These are phyloP conservation scores for Paramuricea clavata DNA, from an alignment of 92 coral and sea anemone species.

Conservation along the genomic window DNA sequence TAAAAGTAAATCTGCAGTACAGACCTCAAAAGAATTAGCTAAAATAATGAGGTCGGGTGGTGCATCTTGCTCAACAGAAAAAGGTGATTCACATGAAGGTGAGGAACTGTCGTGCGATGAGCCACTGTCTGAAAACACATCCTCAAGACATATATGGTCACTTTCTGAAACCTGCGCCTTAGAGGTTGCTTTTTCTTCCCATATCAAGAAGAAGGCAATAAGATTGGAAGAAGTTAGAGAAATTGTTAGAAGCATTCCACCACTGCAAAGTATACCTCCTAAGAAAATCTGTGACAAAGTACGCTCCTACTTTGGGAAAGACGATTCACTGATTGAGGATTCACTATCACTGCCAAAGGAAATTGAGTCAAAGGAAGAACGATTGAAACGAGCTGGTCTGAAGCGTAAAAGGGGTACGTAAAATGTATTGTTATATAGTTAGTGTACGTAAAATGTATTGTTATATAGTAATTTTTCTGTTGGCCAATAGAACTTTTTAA, in stretches of 20 bases:
- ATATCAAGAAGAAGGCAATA: not conserved
- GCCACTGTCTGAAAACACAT: not conserved
- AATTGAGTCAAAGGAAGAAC: not conserved
- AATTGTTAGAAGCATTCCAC: not conserved
- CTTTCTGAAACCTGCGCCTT: not conserved
- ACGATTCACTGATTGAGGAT: not conserved
- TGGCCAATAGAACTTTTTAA: no score
- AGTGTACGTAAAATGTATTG: no score
- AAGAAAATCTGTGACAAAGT: slow-evolving; percentile 44
- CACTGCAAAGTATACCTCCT: not conserved
- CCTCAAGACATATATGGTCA: not conserved
- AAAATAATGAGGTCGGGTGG: not conserved
- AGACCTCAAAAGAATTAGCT: not conserved
- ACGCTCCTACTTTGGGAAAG: slow-evolving; percentile 10
- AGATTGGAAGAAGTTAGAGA: not conserved
- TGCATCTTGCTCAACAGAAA: not conserved
- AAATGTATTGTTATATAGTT: no score
- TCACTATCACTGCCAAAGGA: not conserved
- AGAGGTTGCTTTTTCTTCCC: not conserved
- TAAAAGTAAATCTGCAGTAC: not conserved
- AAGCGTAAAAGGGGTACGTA: no score
- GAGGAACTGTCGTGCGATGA: not conserved
- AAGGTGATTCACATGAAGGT: not conserved
- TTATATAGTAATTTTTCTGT: no score
- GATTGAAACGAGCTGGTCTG: slow-evolving; percentile 1